Evolutionary conservation across 2,888 invertebrate species (phyloP), one percentile per base, ranked within the genome.

Genomic region (Halictus quadricinctus): DNA sequence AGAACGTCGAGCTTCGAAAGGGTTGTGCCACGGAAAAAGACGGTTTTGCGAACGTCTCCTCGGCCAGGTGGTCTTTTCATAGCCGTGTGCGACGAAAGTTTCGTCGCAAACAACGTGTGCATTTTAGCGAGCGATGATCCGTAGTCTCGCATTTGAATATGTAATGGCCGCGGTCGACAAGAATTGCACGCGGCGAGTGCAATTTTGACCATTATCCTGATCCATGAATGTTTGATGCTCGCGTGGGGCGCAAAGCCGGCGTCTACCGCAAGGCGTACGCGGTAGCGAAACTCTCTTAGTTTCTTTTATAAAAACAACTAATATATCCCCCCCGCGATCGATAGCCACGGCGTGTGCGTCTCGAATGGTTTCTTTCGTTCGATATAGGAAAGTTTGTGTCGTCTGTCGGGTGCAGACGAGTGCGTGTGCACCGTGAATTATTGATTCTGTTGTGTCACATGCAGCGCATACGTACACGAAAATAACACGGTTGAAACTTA

Each of bases 201-300:
- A 78, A 70, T 72, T 64, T 74, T 18, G 66, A 72, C 25, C 41
- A 69, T 83, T 83, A 79, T 69, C 60, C 72, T 76, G 69, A 69
- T 72, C 41, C 79, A 41, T 84, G 82, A 82, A 84, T 75, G 54
- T 82, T 84, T 82, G 74, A 82, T 66, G 77, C 60, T 70, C 25
- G 70, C 74, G 75, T 36, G 46, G 13, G 48, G 29, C 29, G 73
- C 29, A 50, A 36, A 76, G 58, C 36, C 36, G 60, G 25, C 58
- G n/a, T 58, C 58, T 5, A 58, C 58, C 58, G 58, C 12, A n/a
- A 58, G n/a, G n/a, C 41, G 64, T 43, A 66, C 36, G 18, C n/a
- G 29, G 46, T 13, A 76, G 48, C 58, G 50, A 79, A 29, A 43
- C 64, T 73, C 74, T 18, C 72, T 58, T n/a, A 46, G 36, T 78